Evolutionary conservation across 2,888 invertebrate species (phyloP), one percentile per base, ranked within the genome.

Genomic region (Nycteola revayana): DNA sequence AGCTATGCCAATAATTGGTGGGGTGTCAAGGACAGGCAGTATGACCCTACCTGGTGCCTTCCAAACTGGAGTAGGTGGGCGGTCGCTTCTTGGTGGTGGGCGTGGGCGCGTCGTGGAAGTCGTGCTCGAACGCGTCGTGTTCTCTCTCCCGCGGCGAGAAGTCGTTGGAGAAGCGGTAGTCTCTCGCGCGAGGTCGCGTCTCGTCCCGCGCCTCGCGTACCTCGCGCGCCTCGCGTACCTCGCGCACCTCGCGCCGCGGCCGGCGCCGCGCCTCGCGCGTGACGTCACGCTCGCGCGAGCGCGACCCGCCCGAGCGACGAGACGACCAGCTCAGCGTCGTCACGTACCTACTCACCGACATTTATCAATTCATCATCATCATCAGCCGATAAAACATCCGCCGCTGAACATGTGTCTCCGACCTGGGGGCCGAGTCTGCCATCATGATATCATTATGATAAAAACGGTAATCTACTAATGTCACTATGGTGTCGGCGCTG

Each of bases 71-170:
- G 35, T 89, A 89, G 0, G 36, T 36, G 3, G 82, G 74, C 35
- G 74, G 65, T 3, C 82, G 60, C 46, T 85, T 87, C 69, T 81
- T 85, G 0, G 59, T 56, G 0, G 38, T 68, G 45, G 57, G 63
- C 36, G 86, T 43, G 1, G 90, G 76, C 5, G 79, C 72, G 24
- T 90, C 91, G 0, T 89, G 85, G 53, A 91, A 91, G 44, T 92
- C 91, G 43, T 91, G 90, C 39, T 92, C 92, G 61, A 92, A 92
- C 0, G 91, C 92, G 10, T 79, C 72, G 32, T 87, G 89, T 7
- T 84, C 86, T 4, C 81, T 62, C 4, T 87, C 88, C 7, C 89
- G 70, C 10, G 91, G 90, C 0, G 90, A 90, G 67, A 93, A 93
- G 63, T 93, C 93, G 52, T 90, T 91, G 9, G 92, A 92, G 67